Conservation (phyloP, 2,797 vertebrate species). For the Schizothorax lantsangensis region DNA sequence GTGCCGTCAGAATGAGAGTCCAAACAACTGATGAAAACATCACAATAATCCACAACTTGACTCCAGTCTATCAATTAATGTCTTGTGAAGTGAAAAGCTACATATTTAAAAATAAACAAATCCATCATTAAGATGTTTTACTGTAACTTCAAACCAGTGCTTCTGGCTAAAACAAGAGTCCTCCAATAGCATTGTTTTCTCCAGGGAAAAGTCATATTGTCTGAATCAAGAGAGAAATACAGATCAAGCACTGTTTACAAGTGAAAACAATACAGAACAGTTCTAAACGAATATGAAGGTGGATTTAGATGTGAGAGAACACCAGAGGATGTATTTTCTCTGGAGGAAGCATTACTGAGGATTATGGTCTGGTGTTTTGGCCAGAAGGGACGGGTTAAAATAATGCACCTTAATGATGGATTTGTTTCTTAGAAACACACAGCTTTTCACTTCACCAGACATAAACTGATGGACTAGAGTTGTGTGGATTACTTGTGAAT, state of each 20-base stretch:
- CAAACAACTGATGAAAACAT: neutral
- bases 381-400: neutral
- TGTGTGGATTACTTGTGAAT: neutral
- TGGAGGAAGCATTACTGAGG: neutral
- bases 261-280: neutral
- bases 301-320: neutral
- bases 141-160: neutral
- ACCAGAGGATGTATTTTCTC: neutral
- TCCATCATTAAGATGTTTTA: neutral
- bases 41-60: neutral
- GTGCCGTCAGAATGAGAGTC: neutral
- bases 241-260: neutral
- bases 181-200: neutral
- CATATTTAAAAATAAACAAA: neutral
- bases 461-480: neutral
- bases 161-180: neutral
- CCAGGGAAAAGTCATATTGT: neutral
- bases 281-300: neutral
- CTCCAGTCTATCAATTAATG: neutral
- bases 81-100: neutral
- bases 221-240: neutral
- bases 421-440: neutral
- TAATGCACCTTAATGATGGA: neutral
- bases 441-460: neutral
- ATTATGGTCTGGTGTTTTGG: neutral